A percentile compares a stretch with the other conserved stretches of the same genome.
phyloP scores from a whole-genome alignment of 2,888 invertebrate species.

The Leucophenga maculata region DNA sequence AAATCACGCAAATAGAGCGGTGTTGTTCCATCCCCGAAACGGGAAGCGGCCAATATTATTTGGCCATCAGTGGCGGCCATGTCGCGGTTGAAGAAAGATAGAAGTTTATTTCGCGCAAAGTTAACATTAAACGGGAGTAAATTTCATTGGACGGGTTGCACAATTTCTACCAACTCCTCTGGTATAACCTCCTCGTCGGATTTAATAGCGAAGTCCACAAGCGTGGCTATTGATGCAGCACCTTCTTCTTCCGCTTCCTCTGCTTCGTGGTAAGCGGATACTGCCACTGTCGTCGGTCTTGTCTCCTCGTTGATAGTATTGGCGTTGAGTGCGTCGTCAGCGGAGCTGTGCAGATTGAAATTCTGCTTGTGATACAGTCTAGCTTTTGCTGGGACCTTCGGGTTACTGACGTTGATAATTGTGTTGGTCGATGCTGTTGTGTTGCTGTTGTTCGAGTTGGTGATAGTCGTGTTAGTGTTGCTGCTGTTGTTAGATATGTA shows the following conservation, averaged over 20 bases:
- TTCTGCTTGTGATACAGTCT: background rate
- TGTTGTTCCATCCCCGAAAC: slow-evolving; percentile 72
- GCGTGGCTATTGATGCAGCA: background rate
- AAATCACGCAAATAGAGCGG: slow-evolving; percentile 74
- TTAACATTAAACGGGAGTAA: slow-evolving; percentile 72
- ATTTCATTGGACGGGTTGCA: slow-evolving; percentile 69
- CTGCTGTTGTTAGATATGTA: slow-evolving; percentile 24
- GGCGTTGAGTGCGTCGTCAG: background rate
- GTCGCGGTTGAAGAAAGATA: slow-evolving; percentile 72
- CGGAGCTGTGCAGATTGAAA: no score
- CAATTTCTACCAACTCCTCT: background rate
- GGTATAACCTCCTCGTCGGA: slow-evolving; percentile 4
- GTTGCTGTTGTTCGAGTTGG: background rate
- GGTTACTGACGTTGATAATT: background rate
- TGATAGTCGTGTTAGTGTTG: slow-evolving; percentile 3
- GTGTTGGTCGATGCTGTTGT: background rate
- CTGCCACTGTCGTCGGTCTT: background rate
- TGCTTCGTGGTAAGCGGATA: background rate
- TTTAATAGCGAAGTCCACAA: background rate
- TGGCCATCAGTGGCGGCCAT: slow-evolving; percentile 94
- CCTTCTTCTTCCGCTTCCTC: background rate
- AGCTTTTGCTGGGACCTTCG: background rate
- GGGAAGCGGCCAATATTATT: slow-evolving; percentile 88
- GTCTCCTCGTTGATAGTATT: background rate
- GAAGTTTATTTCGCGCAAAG: slow-evolving; percentile 71